Percentiles rank a stretch among this genome's conserved stretches.
phyloP scores from a whole-genome alignment of 1,140 invertebrate species.

The Mesaphorura yosii region DNA sequence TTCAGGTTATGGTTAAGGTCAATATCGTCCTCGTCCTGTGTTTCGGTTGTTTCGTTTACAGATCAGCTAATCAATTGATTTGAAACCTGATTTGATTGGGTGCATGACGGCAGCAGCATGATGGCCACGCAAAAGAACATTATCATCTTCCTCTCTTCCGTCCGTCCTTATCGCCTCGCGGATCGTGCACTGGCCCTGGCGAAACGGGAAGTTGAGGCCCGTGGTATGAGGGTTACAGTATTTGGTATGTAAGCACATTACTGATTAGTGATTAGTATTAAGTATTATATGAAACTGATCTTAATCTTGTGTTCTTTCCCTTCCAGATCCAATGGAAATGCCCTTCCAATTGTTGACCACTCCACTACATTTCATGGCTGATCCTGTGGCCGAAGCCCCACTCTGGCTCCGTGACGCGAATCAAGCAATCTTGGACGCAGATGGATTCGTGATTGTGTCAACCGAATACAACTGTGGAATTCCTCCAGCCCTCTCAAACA shows the following conservation, averaged over 20 bases:
- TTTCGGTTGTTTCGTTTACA: too few species aligned
- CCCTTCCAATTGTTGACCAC: slow-evolving; percentile 36
- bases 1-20: too few species aligned
- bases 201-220: background rate
- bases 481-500: slow-evolving; percentile 39
- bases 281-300: background rate
- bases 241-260: background rate
- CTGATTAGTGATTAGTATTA: too few species aligned
- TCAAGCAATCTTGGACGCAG: slow-evolving; percentile 35
- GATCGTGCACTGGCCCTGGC: slow-evolving; percentile 11
- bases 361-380: slow-evolving; percentile 36
- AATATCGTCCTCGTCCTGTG: too few species aligned
- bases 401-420: slow-evolving; percentile 35
- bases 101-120: too few species aligned
- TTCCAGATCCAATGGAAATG: slow-evolving; percentile 36
- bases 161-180: slow-evolving; percentile 13
- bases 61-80: too few species aligned
- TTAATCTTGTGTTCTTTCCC: slow-evolving; percentile 7
- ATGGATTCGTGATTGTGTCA: slow-evolving; percentile 39
- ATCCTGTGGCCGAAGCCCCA: slow-evolving; percentile 34
- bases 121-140: too few species aligned
- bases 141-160: slow-evolving; percentile 14
- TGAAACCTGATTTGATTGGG: too few species aligned
- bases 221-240: slow-evolving; percentile 1
- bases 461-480: slow-evolving; percentile 38